Percentiles rank a stretch among this genome's conserved stretches.
Conservation (phyloP, 2,113 vertebrate genomes). For the Toxotes jaculatrix region DNA sequence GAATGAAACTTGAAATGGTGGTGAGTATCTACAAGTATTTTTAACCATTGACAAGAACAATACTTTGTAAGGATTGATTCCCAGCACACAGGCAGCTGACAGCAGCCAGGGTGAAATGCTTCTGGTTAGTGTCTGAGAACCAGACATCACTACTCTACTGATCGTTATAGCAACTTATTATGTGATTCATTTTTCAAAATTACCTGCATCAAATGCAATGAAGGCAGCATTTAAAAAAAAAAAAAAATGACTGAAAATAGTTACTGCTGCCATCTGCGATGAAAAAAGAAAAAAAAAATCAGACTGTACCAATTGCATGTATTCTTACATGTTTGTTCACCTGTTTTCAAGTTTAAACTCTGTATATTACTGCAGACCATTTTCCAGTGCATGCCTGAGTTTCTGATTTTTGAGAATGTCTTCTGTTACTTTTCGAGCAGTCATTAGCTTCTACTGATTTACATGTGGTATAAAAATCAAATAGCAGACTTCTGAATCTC, state of each 20-base stretch:
- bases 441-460: neutral
- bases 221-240: neutral
- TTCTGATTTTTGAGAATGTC: too few species aligned
- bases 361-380: too few species aligned
- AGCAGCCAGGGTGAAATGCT: slow-evolving; percentile 10
- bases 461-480: neutral
- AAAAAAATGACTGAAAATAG: too few species aligned
- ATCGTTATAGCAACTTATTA: neutral
- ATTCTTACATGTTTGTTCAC: too few species aligned
- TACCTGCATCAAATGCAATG: neutral
- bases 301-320: too few species aligned
- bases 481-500: neutral
- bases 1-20: neutral
- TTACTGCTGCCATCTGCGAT: too few species aligned
- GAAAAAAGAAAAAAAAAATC: too few species aligned
- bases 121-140: neutral
- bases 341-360: too few species aligned
- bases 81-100: neutral
- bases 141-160: neutral
- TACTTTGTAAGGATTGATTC: slow-evolving; percentile 7
- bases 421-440: too few species aligned
- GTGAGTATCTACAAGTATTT: neutral
- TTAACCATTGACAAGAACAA: neutral
- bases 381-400: too few species aligned
- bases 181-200: neutral